Base-by-base conservation (phyloP, 2,797 vertebrate genomes). In the Scyliorhinus canicula region DNA sequence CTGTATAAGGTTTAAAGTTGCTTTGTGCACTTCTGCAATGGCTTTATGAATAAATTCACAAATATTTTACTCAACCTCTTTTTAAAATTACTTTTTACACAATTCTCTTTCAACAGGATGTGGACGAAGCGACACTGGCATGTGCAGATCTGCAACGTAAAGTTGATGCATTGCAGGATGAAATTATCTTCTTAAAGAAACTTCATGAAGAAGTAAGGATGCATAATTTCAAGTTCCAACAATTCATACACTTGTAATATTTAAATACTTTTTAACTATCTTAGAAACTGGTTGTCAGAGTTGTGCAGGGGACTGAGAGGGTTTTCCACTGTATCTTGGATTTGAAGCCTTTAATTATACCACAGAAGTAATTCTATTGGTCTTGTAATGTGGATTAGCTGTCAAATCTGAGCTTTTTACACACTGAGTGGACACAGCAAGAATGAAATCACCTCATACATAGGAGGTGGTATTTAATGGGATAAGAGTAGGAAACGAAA, bases 131-230 rank as follows among this genome's bases (percentile, higher is more conserved):
- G 16, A 98, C 98, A 77, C 97, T 99, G 93, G 97, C 98, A 95
- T 98, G 99, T 96, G 97, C 99, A 96, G 98, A 99, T 96, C 98
- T 99, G 95, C 98, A 99, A 96, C 98, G 98, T 95, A 99, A 99
- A 97, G 98, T 99, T 57, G 98, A 99, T 95, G 98, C 98, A 8
- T 97, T 99, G 95, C 98, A 99, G 96, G 98, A 99, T 82, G 99
- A 99, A 97, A 98, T 99, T 95, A 97, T 96, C 96, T 99, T 99
- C 97, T 96, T 99, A 96, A 99, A 98, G 97, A 99, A 99, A 96
- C 97, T 99, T 93, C 99, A 99, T 47, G 98, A 99, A 94, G 99
- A 99, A 97, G 99, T 99, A 96, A 97, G 96, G 35, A 88, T 44
- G 26, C 40, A 93, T 93, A 65, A 94, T 52, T 74, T 94, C 71